phyloP scores from a whole-genome alignment of 2,113 vertebrate genomes.

The Formicarius rufipectus region DNA sequence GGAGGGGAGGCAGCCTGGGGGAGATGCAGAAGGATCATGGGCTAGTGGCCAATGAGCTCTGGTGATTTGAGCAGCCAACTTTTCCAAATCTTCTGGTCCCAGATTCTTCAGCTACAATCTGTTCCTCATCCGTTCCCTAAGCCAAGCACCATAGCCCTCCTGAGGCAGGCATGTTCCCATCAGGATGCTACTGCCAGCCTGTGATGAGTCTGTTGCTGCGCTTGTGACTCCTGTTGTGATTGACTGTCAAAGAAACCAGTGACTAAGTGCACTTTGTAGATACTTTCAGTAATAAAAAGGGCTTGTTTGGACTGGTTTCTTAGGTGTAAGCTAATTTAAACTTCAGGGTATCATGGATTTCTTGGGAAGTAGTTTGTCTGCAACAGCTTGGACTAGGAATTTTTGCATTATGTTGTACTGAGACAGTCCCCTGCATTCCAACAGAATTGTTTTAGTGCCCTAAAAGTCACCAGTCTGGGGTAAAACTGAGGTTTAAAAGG shows the following conservation, averaged over 20 bases:
- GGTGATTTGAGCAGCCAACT: background rate
- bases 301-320: background rate
- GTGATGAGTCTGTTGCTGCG: background rate
- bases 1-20: background rate
- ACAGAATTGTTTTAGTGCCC: background rate
- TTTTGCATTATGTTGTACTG: background rate
- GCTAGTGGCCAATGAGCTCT: background rate
- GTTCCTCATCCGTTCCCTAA: background rate
- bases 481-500: background rate
- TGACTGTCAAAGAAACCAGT: background rate
- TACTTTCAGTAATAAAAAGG: background rate
- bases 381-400: background rate
- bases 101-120: background rate
- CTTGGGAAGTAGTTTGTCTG: background rate
- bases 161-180: background rate
- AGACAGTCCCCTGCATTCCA: background rate
- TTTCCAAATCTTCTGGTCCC: background rate
- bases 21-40: background rate
- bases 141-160: fast-evolving
- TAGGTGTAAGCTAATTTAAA: background rate
- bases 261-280: background rate
- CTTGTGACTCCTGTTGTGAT: background rate
- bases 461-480: background rate
- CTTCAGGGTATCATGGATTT: background rate
- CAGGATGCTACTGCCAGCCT: background rate